A percentile compares a stretch with the other conserved stretches of the same genome.
These are phyloP conservation scores for Tenthredo notha DNA, from an alignment of 2,888 invertebrate species.

Conservation along the genomic window DNA sequence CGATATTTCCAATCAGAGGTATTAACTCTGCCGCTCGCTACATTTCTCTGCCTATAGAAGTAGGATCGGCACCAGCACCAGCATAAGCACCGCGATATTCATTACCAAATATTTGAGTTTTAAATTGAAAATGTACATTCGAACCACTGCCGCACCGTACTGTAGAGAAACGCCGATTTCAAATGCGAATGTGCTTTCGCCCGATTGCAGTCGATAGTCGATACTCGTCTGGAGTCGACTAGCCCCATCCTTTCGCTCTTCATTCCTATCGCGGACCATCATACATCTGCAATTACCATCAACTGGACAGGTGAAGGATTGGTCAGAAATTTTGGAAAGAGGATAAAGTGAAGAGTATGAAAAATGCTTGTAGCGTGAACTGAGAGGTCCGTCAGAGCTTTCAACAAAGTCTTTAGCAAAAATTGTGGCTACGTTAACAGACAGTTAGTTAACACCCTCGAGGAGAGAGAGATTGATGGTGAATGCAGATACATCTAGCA, in stretches of 20 bases:
- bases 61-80: slow-evolving; percentile 31
- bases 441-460: slow-evolving; percentile 1
- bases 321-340: neutral
- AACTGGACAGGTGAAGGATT: neutral
- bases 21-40: slow-evolving; percentile 69
- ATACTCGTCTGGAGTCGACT: slow-evolving; percentile 27
- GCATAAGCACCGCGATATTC: slow-evolving; percentile 66
- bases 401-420: neutral
- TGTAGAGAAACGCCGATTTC: neutral
- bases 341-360: neutral
- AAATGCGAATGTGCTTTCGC: slow-evolving; percentile 34
- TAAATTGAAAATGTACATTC: slow-evolving; percentile 62
- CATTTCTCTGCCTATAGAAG: slow-evolving; percentile 59
- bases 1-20: slow-evolving; percentile 74
- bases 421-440: neutral
- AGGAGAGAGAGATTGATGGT: slow-evolving; percentile 49
- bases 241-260: neutral
- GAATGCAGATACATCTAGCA: slow-evolving; percentile 72
- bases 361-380: neutral
- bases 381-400: neutral
- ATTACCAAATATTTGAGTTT: slow-evolving; percentile 74
- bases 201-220: slow-evolving; percentile 47
- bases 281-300: neutral
- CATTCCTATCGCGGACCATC: neutral
- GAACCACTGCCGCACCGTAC: neutral